Conservation (phyloP, 2,113 vertebrate species). For the Plectropomus leopardus region DNA sequence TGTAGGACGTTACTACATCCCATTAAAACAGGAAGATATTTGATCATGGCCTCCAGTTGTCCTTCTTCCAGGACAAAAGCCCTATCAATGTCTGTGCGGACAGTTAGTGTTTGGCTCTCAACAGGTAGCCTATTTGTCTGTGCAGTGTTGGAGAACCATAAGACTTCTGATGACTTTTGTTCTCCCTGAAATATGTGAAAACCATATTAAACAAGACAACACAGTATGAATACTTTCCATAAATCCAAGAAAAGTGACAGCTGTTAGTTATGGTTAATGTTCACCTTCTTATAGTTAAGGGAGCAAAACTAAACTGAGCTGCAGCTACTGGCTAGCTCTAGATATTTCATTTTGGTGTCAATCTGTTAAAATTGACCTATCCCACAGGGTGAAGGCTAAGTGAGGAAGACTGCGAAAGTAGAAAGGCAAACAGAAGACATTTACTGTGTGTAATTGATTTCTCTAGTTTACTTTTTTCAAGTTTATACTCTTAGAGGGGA, state of each 20-base stretch:
- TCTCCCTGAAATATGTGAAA: background rate
- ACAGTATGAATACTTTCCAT: background rate
- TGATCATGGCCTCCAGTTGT: conserved; percentile 64
- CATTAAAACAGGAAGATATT: conserved; percentile 68
- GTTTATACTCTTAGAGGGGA: background rate
- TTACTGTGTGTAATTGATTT: conserved; percentile 15
- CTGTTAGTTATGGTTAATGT: background rate
- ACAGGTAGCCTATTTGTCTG: conserved; percentile 46
- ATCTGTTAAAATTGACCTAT: background rate
- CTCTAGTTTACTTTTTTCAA: conserved; percentile 12
- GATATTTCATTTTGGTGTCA: conserved; percentile 5
- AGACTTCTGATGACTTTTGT: conserved; percentile 23
- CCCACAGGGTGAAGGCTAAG: background rate
- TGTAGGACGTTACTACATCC: conserved; percentile 63
- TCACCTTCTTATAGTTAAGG: background rate
- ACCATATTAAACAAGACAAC: background rate
- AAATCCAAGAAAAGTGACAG: background rate
- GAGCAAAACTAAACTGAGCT: background rate
- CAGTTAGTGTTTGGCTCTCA: conserved; percentile 21
- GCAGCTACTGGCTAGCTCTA: background rate
- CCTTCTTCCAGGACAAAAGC: conserved; percentile 54
- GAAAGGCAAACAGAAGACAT: background rate
- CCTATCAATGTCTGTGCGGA: conserved; percentile 53
- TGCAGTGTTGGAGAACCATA: conserved; percentile 21
- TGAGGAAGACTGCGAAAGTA: background rate